A percentile compares a stretch with the other conserved stretches of the same genome.
Conservation (phyloP, 2,888 invertebrate species). For the Macrosiphum euphorbiae region DNA sequence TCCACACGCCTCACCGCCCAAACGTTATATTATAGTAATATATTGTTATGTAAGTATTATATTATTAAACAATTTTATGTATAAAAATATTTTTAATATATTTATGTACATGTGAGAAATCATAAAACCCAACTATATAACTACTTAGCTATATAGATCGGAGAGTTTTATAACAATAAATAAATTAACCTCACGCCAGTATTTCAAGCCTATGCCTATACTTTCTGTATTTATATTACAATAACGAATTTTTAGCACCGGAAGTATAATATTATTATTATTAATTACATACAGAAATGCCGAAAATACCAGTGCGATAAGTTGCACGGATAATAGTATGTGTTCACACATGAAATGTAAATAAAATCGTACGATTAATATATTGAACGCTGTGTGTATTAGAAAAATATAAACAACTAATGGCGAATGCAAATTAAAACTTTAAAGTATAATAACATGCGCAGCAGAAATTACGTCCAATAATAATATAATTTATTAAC, state of each 20-base stretch:
- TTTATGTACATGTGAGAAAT: not conserved
- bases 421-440: not conserved
- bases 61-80: not conserved
- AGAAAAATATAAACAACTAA: not conserved
- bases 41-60: not conserved
- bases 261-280: not conserved
- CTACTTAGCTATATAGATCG: not conserved
- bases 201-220: not conserved
- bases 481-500: not conserved
- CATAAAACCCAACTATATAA: not conserved
- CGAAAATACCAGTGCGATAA: not conserved
- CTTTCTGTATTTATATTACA: not conserved
- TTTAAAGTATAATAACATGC: not conserved
- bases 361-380: not conserved
- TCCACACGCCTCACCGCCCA: no score
- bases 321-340: not conserved
- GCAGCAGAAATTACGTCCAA: not conserved
- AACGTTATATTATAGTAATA: not conserved
- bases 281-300: not conserved
- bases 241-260: not conserved
- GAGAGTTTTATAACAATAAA: not conserved
- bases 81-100: not conserved
- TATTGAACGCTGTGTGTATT: not conserved
- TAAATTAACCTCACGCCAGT: not conserved
- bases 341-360: not conserved